A percentile compares a stretch with the other conserved stretches of the same genome.
Evolutionary conservation across 2,113 vertebrate genomes (phyloP).

Genomic region (Myotis davidii): DNA sequence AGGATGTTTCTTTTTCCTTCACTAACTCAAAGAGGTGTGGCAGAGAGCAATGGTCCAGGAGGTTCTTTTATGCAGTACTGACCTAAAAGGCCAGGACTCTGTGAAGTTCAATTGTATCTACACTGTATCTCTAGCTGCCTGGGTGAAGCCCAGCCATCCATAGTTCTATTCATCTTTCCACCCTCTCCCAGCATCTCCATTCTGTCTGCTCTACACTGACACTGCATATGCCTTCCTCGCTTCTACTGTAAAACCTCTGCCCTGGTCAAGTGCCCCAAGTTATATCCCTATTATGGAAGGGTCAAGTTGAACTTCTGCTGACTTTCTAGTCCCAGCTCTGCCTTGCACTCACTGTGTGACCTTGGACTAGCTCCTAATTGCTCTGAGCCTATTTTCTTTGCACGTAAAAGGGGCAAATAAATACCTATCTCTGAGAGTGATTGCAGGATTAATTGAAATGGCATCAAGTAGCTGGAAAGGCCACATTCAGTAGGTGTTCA

Average conservation of each 20-base stretch:
- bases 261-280: not conserved
- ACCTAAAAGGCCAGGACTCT: constrained; percentile 56
- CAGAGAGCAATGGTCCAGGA: constrained; percentile 46
- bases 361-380: constrained; percentile 16
- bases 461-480: not conserved
- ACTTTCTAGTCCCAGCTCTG: constrained; percentile 56
- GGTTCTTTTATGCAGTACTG: constrained; percentile 51
- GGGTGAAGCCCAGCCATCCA: constrained; percentile 25
- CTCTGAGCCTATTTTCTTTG: constrained; percentile 34
- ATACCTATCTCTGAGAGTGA: not conserved
- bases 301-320: constrained; percentile 47
- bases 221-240: not conserved
- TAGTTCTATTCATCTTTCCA: not conserved
- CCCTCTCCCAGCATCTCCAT: not conserved
- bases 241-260: constrained; percentile 35
- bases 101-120: constrained; percentile 58
- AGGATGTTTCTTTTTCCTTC: constrained; percentile 62
- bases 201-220: not conserved
- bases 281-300: not conserved
- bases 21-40: constrained; percentile 61
- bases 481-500: not conserved
- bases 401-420: not conserved
- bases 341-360: not conserved
- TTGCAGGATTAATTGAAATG: constrained; percentile 30
- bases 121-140: constrained; percentile 25